These are phyloP conservation scores for Pegoplata infirma DNA, from an alignment of 2,888 invertebrate species.

Conservation along the genomic window DNA sequence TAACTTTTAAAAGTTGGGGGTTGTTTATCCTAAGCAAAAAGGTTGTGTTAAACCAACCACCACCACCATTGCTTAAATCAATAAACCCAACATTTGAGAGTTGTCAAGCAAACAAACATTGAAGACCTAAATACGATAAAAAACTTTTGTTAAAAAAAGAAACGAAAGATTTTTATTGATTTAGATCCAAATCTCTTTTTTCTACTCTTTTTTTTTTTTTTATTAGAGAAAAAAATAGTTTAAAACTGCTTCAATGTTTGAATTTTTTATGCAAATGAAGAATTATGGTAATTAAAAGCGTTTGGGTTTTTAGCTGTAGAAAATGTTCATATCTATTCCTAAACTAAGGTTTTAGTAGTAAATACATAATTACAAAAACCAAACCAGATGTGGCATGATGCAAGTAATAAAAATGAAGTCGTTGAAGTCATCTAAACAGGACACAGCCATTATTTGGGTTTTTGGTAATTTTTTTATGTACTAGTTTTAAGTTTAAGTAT, in stretches of 20 bases:
- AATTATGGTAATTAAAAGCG: slow-evolving; percentile 63
- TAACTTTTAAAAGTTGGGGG: not conserved
- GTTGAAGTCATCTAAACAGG: slow-evolving; percentile 33
- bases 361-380: slow-evolving; percentile 21
- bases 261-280: not conserved
- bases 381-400: slow-evolving; percentile 30
- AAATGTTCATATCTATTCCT: slow-evolving; percentile 78
- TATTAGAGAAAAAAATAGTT: not conserved
- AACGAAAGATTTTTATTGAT: not conserved
- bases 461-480: slow-evolving; percentile 47
- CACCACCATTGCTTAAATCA: not conserved
- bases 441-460: slow-evolving; percentile 40
- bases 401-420: slow-evolving; percentile 32
- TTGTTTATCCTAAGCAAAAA: not conserved
- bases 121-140: not conserved
- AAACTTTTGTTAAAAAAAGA: not conserved
- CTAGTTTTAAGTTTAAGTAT: slow-evolving; percentile 5
- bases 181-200: too few species aligned
- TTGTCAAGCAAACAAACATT: not conserved
- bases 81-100: not conserved
- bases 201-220: too few species aligned
- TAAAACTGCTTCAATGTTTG: not conserved
- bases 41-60: not conserved
- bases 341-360: slow-evolving; percentile 75
- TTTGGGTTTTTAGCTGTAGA: slow-evolving; percentile 76